Conservation (phyloP, 2,797 vertebrate species). For the Capromys pilorides region DNA sequence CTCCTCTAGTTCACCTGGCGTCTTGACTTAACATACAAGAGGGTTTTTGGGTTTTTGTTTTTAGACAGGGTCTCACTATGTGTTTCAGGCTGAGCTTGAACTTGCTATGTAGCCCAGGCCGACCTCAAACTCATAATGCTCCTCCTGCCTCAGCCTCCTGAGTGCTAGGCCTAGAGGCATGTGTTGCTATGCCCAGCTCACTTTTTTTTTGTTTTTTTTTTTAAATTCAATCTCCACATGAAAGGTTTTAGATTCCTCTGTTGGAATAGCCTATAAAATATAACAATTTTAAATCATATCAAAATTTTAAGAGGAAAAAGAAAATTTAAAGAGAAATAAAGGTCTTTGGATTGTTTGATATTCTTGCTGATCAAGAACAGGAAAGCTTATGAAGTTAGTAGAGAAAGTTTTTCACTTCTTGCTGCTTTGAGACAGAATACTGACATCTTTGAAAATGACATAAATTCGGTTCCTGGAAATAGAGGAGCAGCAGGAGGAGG, state of each 20-base stretch:
- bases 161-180: not conserved
- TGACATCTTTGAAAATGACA: not conserved
- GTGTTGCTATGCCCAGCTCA: not conserved
- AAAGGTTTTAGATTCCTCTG: not conserved
- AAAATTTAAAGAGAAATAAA: constrained; percentile 19
- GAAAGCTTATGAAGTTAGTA: not conserved
- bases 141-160: not conserved
- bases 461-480: not conserved
- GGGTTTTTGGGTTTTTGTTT: not conserved
- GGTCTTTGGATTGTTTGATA: not conserved
- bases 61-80: not conserved
- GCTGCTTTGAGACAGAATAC: not conserved
- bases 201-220: not conserved
- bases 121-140: not conserved
- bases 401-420: not conserved
- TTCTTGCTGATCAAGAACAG: not conserved
- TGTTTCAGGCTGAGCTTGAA: not conserved
- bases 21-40: not conserved
- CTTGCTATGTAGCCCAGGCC: not conserved
- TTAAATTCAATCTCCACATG: not conserved
- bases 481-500: not conserved
- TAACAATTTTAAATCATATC: not conserved
- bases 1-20: not conserved
- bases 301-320: constrained; percentile 49
- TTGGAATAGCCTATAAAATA: not conserved